Percentiles rank a stretch among this genome's conserved stretches.
These are phyloP conservation scores for Iphiclides podalirius DNA, from an alignment of 2,888 invertebrate species.

Conservation along the genomic window DNA sequence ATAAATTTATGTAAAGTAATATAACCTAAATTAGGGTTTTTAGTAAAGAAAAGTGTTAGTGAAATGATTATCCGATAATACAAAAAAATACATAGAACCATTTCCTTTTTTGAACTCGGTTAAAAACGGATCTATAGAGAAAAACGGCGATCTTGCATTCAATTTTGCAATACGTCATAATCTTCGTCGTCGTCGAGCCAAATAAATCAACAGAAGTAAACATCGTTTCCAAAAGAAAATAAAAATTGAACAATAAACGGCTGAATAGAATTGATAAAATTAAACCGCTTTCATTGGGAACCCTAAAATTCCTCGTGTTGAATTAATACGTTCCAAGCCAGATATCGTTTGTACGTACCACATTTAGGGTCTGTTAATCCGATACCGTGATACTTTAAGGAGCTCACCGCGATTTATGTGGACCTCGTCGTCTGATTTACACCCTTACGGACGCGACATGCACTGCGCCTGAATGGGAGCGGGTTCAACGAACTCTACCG, in stretches of 20 bases:
- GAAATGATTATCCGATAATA: too few species aligned
- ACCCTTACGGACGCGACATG: constrained; percentile 21
- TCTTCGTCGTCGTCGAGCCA: too few species aligned
- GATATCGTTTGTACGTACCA: constrained; percentile 40
- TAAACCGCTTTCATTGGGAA: constrained; percentile 3
- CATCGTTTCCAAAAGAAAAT: too few species aligned
- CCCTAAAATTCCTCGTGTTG: constrained; percentile 32
- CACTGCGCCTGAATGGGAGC: constrained; percentile 31
- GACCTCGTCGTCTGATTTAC: constrained; percentile 48
- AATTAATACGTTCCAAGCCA: constrained; percentile 54
- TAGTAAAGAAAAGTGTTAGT: too few species aligned
- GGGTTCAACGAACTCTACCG: constrained; percentile 30
- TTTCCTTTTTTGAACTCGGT: too few species aligned
- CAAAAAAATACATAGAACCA: too few species aligned
- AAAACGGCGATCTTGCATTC: too few species aligned
- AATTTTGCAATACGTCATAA: neutral
- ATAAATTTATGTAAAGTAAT: too few species aligned
- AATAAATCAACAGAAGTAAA: too few species aligned
- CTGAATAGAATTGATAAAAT: neutral
- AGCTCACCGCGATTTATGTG: constrained; percentile 53
- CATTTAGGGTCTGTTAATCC: constrained; percentile 57
- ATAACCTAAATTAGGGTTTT: too few species aligned
- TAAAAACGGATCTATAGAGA: too few species aligned
- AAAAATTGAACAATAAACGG: neutral
- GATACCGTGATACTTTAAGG: constrained; percentile 50